Evolutionary conservation across 64 coral and sea anemone genomes (phyloP), one percentile per base, ranked within the genome.

Genomic region (Dendrophyllia cribrosa): DNA sequence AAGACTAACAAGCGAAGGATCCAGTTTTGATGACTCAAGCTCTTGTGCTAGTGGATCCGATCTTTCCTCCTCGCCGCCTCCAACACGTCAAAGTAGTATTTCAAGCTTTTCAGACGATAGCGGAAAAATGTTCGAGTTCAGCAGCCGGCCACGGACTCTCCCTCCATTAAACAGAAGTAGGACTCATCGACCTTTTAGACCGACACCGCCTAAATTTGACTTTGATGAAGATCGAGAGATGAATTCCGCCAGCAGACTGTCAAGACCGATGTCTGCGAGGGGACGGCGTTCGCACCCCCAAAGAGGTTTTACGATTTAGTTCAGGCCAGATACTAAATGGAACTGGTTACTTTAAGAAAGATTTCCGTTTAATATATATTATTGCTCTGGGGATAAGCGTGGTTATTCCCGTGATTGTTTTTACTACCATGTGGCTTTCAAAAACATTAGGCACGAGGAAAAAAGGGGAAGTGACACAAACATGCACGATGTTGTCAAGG

Each of bases 291-390:
- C 91, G 22, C 61, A 73, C 59, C 81, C 91, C 10, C 66, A 79
- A 48, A n/a, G 89, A 93, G 91, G 91, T 7, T 75, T 93, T 45
- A 93, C 91, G 11, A 24, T 85, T 66, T 93, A 78, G 23, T 84
- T 68, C 59, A 23, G 80, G 8, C 16, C 14, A 53, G 2, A 4
- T 3, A 43, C 7, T 20, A 0, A 11, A 72, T 34, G 25, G 25
- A 72, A 24, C 7, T 12, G 14, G 4, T 8, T 46, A 8, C 5
- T 20, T 75, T 49, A 7, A 20, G 47, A 50, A 50, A 34, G 15
- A 45, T 49, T 75, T 75, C 34, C 45, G 70, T 72, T 70, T 0
- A 70, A 44, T 70, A 24, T 24, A 70, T 70, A 26, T 70, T 16
- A 4, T 64, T 15, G 34, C 34, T 34, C 53, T 56, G 53, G 12